Evolutionary conservation across 1,140 invertebrate genomes (phyloP).

Genomic region (Calliphora vicina): DNA sequence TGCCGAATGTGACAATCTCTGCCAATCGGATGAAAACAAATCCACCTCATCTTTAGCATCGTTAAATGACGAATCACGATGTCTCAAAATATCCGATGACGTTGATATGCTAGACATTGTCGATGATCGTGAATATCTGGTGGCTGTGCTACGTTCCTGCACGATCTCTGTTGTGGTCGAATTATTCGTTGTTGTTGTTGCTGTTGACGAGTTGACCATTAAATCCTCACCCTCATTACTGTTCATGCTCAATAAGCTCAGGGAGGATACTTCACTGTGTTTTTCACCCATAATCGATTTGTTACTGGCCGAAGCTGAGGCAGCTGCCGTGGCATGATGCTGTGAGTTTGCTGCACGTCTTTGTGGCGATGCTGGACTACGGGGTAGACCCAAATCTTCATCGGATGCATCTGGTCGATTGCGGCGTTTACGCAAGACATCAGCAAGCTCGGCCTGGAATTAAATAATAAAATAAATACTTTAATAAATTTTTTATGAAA

Average conservation of each 20-base stretch:
- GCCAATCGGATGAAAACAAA: constrained; percentile 56
- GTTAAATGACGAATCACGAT: constrained; percentile 45
- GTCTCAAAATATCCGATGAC: constrained; percentile 24
- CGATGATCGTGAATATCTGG: constrained; percentile 17
- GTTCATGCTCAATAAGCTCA: constrained; percentile 56
- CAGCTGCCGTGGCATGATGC: constrained; percentile 28
- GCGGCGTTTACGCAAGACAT: constrained; percentile 60
- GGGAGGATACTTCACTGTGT: constrained; percentile 53
- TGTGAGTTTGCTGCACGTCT: constrained; percentile 40
- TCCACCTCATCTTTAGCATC: constrained; percentile 48
- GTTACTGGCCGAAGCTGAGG: constrained; percentile 7
- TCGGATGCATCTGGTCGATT: constrained; percentile 61
- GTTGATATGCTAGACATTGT: constrained; percentile 29
- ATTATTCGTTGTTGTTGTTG: constrained; percentile 36
- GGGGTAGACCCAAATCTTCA: constrained; percentile 59
- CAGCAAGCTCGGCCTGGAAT: constrained; percentile 59
- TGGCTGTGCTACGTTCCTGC: constrained; percentile 21
- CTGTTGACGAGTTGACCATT: not conserved
- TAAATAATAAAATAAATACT: constrained; percentile 2
- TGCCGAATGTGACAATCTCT: constrained; percentile 78
- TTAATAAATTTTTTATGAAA: not conserved
- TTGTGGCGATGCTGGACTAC: constrained; percentile 60
- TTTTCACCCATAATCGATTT: constrained; percentile 39
- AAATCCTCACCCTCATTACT: constrained; percentile 54
- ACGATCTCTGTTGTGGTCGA: constrained; percentile 26